Evolutionary conservation across 2,888 invertebrate species (phyloP), one percentile per base, ranked within the genome.

Genomic region (Eilema caniola): DNA sequence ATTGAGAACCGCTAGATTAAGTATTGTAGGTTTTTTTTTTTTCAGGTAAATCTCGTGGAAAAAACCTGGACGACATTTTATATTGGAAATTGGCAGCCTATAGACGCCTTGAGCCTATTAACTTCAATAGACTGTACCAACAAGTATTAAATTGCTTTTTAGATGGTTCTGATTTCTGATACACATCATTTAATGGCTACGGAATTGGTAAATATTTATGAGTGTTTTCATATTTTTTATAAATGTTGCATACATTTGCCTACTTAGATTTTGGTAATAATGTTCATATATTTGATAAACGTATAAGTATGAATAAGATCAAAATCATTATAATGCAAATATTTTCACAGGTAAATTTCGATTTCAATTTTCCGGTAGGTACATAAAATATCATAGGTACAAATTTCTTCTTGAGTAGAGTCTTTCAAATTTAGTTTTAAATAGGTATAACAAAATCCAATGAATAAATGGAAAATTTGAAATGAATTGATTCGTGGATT

Each of bases 71-170:
- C 5, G 24, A 66, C 25, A 25, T 56, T 66, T 65, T 62, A 70
- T 56, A 37, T 56, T 62, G 69, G 62, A 71, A 71, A 76, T 76
- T 76, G 70, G 47, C 71, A 70, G 67, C 70, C 72, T 73, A 61
- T 62, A 41, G 61, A 47, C 66, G 25, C 47, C 71, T 75, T 74
- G 69, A 79, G 59, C 71, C 66, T 76, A 72, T 78, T 66, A 78
- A 7, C 62, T 61, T 64, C 53, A 23, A 66, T 69, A 63, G 69
- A 65, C 33, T 74, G 65, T 73, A 73, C 67, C 74, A 80, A 77
- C 77, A 76, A 70, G 75, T 64, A 72, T 67, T 61, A 78, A 76
- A 82, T 80, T 77, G 66, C 66, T 80, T 80, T 77, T 82, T 71
- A 66, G 62, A 67, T 71, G 65, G 63, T 69, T 62, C 28, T 64